A percentile compares a stretch with the other conserved stretches of the same genome.
Evolutionary conservation across 2,797 vertebrate species (phyloP).

Genomic region (Manis crassicaudata): DNA sequence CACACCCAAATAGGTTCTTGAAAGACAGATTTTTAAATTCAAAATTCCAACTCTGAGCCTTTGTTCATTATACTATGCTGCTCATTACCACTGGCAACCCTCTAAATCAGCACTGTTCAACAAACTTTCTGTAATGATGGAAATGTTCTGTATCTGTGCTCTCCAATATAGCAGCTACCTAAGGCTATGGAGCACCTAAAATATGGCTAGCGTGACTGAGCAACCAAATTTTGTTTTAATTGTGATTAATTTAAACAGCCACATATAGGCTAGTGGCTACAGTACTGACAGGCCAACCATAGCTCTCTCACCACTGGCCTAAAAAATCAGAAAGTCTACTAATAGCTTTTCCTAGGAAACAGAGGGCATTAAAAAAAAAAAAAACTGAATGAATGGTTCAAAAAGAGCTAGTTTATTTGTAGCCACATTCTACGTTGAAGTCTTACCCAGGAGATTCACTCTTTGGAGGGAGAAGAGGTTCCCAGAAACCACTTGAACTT

Average conservation of each 20-base stretch:
- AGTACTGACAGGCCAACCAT: neutral
- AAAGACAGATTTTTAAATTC: neutral
- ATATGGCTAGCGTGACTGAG: neutral
- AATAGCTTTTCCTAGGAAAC: constrained; percentile 8
- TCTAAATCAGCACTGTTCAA: constrained; percentile 26
- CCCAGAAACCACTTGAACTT: constrained; percentile 31
- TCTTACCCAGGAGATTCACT: neutral
- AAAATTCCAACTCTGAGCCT: neutral
- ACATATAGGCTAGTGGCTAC: neutral
- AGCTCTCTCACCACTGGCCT: neutral
- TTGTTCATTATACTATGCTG: neutral
- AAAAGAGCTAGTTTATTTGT: neutral
- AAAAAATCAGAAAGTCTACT: constrained; percentile 20
- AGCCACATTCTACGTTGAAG: neutral
- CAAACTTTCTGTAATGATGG: neutral
- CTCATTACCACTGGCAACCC: neutral
- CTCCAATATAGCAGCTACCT: neutral
- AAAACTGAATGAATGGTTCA: neutral
- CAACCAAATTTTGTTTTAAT: neutral
- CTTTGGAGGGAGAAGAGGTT: neutral
- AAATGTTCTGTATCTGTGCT: neutral
- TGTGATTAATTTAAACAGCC: constrained; percentile 33
- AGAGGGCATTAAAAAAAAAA: neutral
- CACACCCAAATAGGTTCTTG: neutral
- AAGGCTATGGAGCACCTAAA: neutral